Evolutionary conservation across 64 coral and sea anemone genomes (phyloP).

Genomic region (Stylophora pistillata): DNA sequence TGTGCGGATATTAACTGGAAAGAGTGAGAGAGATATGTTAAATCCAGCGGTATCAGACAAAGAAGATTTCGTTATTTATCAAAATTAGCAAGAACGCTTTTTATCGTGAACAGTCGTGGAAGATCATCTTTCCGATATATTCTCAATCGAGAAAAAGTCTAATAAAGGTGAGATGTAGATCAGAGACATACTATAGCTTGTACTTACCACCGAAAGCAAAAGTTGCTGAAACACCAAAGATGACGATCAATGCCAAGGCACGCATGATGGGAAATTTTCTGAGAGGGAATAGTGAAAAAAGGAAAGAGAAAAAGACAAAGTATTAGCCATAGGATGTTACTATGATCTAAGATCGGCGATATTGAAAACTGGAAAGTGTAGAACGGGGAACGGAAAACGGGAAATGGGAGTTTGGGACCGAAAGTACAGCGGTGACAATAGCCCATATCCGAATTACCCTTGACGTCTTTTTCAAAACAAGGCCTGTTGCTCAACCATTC

Average conservation of each 20-base stretch:
- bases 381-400: no score
- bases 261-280: neutral
- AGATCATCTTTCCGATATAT: neutral
- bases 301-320: no score
- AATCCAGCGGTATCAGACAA: neutral
- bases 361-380: neutral
- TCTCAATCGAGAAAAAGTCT: neutral
- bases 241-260: neutral
- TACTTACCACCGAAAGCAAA: conserved; percentile 6
- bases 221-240: neutral
- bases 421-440: no score
- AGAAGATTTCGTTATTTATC: neutral
- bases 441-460: no score
- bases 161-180: no score
- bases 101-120: neutral
- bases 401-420: no score
- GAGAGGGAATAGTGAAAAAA: neutral
- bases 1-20: neutral
- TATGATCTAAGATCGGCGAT: no score
- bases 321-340: no score
- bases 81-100: neutral
- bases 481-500: no score
- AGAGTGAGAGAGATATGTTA: neutral
- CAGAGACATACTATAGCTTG: neutral
- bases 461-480: no score